Base-by-base conservation (phyloP, 2,113 vertebrate genomes). In the Maccullochella peelii region DNA sequence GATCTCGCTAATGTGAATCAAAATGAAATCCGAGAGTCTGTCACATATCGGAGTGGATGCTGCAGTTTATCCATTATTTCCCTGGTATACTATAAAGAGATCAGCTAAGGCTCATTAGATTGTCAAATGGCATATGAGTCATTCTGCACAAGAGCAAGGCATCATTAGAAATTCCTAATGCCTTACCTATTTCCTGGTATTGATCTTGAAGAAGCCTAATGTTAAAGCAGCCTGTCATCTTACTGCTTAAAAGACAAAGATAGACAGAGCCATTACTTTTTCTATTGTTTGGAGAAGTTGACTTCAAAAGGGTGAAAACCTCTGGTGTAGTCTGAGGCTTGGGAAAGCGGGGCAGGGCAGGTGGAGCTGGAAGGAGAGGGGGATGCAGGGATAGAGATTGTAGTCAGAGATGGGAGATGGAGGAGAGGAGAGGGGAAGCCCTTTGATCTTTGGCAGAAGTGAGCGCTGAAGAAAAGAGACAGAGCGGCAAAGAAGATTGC, bases 371-470 rank as follows among this genome's bases (percentile, higher is more conserved):
- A 78, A 82, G 86, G 78, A 88, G 83, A 86, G 62, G 30, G 59
- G 69, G 86, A 71, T 83, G 86, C 75, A 52, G 59, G 76, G 86
- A 82, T 73, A 73, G 90, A 86, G 79, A 80, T 86, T 80, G 86
- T 47, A 75, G 65, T 80, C 54, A 42, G 82, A 86, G 89, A 93
- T 86, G 80, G 73, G 83, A 91, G 91, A 91, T 71, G 66, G 90
- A 84, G 86, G 84, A 89, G 84, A 67, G 90, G 63, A 93, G 86
- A 91, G 88, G 85, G 87, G 89, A 76, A 90, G 94, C 88, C 94
- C 95, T 96, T 96, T 96, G 95, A 95, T 96, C 95, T 95, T 77
- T 85, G 86, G 90, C 87, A 91, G 87, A 33, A 91, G 89, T 73
- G 91, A 93, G 88, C 30, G 74, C 85, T 80, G 89, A 90, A 92